phyloP scores from a whole-genome alignment of 2,113 vertebrate species.

The Corvus hawaiiensis region DNA sequence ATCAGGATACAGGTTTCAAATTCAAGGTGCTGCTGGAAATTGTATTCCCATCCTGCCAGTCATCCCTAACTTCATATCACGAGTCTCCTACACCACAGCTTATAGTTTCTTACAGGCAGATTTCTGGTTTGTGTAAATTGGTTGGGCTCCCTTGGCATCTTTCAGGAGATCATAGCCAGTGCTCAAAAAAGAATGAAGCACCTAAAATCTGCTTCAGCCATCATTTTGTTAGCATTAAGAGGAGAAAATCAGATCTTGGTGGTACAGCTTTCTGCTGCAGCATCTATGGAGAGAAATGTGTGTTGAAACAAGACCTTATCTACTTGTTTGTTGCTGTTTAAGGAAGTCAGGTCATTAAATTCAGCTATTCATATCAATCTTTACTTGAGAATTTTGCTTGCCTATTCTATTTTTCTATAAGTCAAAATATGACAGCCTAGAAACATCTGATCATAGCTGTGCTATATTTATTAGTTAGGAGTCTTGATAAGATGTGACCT shows the following conservation, averaged over 20 bases:
- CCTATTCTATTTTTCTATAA: background rate
- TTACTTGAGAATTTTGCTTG: background rate
- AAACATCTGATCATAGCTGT: background rate
- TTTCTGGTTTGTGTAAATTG: background rate
- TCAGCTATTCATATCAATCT: background rate
- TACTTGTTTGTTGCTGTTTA: background rate
- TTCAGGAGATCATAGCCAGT: background rate
- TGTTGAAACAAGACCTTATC: background rate
- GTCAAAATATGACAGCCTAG: background rate
- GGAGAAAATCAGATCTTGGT: background rate
- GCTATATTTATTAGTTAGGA: background rate
- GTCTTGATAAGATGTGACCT: background rate
- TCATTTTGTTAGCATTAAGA: background rate
- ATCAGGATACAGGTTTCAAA: background rate
- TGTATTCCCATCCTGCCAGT: background rate
- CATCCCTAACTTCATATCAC: background rate
- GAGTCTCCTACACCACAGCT: background rate
- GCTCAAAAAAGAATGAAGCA: background rate
- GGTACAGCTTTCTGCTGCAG: background rate
- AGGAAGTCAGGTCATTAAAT: background rate
- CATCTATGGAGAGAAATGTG: background rate
- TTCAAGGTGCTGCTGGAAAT: background rate
- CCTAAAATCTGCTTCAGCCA: background rate
- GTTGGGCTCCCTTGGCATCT: background rate
- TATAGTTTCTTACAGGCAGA: background rate